These are phyloP conservation scores for Haliclona indistincta DNA, from an alignment of 37 sponge, comb jelly and placozoan species.

Conservation along the genomic window DNA sequence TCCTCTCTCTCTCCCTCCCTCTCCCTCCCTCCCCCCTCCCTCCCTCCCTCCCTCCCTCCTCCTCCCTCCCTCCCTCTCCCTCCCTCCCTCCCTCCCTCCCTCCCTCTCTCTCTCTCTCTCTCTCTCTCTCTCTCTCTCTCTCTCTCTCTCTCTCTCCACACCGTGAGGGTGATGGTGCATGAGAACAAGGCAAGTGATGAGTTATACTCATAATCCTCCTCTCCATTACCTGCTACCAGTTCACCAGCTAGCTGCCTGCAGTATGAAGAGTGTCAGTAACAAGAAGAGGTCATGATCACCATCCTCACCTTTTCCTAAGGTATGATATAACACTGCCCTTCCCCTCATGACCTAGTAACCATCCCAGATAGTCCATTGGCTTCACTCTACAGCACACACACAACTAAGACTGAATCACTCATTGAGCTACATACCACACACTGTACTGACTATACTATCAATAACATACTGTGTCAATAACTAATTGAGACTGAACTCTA, in stretches of 20 bases:
- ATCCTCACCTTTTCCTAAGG: conserved; percentile 59
- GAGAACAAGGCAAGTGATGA: conserved; percentile 57
- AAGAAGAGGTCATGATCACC: neutral
- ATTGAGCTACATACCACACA: neutral
- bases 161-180: conserved; percentile 57
- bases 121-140: neutral
- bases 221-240: conserved; percentile 48
- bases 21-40: neutral
- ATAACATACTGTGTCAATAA: no score
- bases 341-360: conserved; percentile 84
- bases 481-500: neutral
- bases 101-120: conserved; percentile 1
- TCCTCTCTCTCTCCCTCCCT: no score
- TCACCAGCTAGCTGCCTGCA: conserved; percentile 57
- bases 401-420: neutral
- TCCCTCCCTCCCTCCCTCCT: neutral
- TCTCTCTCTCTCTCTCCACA: no score
- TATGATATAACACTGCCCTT: conserved; percentile 67
- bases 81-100: neutral
- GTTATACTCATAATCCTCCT: conserved; percentile 62
- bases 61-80: neutral
- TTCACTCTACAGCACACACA: conserved; percentile 44
- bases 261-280: neutral
- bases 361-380: conserved; percentile 70
- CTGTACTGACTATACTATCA: no score